Percentiles rank a stretch among this genome's conserved stretches.
Conservation (phyloP, 2,797 vertebrate species). For the Pantherophis vulpinus region DNA sequence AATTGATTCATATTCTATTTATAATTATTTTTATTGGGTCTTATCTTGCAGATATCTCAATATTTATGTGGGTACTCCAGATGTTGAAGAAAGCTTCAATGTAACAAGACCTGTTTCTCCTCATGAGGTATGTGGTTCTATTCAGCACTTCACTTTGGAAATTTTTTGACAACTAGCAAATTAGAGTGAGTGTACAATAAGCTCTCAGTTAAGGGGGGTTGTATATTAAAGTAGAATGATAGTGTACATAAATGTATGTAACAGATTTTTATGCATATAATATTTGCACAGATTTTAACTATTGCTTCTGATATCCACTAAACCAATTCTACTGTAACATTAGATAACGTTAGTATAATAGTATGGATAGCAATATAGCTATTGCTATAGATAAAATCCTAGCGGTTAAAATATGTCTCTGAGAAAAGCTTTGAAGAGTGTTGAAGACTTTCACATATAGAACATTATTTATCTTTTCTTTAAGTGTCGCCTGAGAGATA, state of each 20-base stretch:
- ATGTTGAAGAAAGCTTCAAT: constrained; percentile 98
- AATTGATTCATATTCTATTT: neutral
- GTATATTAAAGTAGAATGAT: neutral
- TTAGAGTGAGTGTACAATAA: neutral
- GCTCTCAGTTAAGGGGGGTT: neutral
- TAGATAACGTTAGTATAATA: neutral
- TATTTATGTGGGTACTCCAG: constrained; percentile 95
- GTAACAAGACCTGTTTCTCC: constrained; percentile 95
- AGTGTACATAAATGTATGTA: neutral
- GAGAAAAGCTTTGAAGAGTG: neutral
- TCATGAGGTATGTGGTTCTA: constrained; percentile 82
- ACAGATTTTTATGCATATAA: neutral
- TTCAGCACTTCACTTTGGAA: neutral
- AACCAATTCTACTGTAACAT: neutral
- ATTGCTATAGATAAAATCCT: neutral
- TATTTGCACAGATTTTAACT: neutral
- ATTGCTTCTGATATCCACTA: neutral
- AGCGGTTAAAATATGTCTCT: neutral
- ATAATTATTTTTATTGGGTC: neutral
- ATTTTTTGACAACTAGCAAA: neutral
- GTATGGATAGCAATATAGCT: neutral
- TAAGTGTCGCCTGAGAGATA: constrained; percentile 94
- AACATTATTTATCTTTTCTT: constrained; percentile 6
- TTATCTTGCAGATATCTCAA: constrained; percentile 87
- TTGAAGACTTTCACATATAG: neutral